Evolutionary conservation across 2,797 vertebrate species (phyloP).

Genomic region (Decapterus maruadsi): DNA sequence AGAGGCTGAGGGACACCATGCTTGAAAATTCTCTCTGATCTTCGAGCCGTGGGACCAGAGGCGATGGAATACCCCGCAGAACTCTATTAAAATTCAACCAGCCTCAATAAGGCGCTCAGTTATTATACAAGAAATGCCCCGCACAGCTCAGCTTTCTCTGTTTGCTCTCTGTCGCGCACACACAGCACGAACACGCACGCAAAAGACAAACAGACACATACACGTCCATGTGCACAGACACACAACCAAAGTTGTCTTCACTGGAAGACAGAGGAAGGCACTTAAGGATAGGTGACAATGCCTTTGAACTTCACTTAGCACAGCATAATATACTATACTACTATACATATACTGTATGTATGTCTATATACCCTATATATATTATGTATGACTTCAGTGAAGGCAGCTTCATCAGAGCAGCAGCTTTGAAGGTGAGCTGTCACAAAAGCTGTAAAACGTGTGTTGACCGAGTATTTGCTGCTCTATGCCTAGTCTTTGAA

Average conservation of each 20-base stretch:
- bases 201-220: slow-evolving; percentile 21
- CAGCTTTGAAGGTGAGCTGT: not conserved
- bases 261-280: not conserved
- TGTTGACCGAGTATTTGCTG: not conserved
- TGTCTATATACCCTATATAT: too few species aligned
- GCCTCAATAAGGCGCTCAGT: slow-evolving; percentile 72
- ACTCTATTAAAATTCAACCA: slow-evolving; percentile 84
- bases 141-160: slow-evolving; percentile 65
- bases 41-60: slow-evolving; percentile 79
- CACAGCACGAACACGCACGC: slow-evolving; percentile 4
- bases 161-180: slow-evolving; percentile 52
- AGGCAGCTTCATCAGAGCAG: not conserved
- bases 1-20: slow-evolving; percentile 76
- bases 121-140: slow-evolving; percentile 78
- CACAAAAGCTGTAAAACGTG: not conserved
- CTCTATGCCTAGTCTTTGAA: not conserved
- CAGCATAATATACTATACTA: too few species aligned
- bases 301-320: slow-evolving; percentile 5
- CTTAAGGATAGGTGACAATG: not conserved
- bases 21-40: slow-evolving; percentile 85
- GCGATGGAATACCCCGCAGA: slow-evolving; percentile 81
- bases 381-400: not conserved
- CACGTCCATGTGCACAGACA: not conserved
- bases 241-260: not conserved
- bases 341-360: too few species aligned